Evolutionary conservation across 2,888 invertebrate species (phyloP), one percentile per base, ranked within the genome.

Genomic region (Ornithoptera alexandrae): DNA sequence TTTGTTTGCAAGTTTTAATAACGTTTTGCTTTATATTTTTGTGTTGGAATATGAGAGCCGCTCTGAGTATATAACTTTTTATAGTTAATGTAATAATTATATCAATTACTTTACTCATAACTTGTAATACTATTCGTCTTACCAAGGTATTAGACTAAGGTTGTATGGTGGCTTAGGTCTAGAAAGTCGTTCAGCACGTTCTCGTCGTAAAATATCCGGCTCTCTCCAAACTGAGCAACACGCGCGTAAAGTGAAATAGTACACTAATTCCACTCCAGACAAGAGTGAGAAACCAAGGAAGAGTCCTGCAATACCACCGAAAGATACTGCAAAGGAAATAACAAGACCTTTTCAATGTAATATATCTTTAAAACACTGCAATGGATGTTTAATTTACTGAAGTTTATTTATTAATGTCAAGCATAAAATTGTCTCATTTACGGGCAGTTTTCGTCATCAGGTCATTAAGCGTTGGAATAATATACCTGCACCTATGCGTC

Each of bases 271-370:
- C 17, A 96, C 95, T 0, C 95, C 96, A 0, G 96, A 96, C 1
- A 97, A 87, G 46, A 97, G 85, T 2, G 96, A 96, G 85, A 96
- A 97, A 0, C 97, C 97, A 17, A 96, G 85, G 76, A 95, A 94
- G n/a, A 95, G 82, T 0, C 94, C 94, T 0, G 94, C 94, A 73
- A 94, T 94, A 39, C 94, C 94, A 39, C 95, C 95, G 77, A 95
- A 94, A 0, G 95, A 94, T 56, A 95, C 95, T 95, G 81, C 53
- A 58, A 58, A 53, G 6, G 7, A 53, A 53, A n/a, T 12, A 53
- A n/a, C 53, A 53, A 53, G 22, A 6, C 15, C 46, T 1, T 46
- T 46, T 46, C 1, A 10, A 46, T 15, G 4, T 15, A 10, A 46
- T 22, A 15, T 46, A 2, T 46, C 46, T 46, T 46, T 46, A 46